Evolutionary conservation across 1,140 invertebrate species (phyloP).

Genomic region (Protaetia brevitarsis): DNA sequence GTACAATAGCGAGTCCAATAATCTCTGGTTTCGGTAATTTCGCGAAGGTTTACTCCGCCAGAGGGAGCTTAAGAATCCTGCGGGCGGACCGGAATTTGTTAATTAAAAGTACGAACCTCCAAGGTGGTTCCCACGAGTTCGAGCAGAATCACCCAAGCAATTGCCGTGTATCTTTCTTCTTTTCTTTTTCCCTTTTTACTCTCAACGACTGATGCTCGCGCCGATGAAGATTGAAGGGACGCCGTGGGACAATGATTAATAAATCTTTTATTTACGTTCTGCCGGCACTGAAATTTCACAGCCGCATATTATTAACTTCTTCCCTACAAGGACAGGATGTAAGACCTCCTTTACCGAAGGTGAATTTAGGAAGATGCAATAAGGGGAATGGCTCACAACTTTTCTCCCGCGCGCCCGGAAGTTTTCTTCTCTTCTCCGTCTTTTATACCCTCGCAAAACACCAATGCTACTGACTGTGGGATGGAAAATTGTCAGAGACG

Average conservation of each 20-base stretch:
- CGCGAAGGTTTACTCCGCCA: constrained; percentile 1
- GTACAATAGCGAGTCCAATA: not conserved
- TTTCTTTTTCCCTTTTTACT: not conserved
- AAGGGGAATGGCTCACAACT: no score
- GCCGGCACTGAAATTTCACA: no score
- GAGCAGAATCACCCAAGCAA: not conserved
- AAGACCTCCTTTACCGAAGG: not conserved
- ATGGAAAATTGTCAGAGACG: no score
- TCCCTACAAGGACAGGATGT: no score
- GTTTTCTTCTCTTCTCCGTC: no score
- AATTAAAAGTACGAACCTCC: constrained; percentile 1
- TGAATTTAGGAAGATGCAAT: no score
- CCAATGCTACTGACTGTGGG: no score
- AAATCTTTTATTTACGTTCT: constrained; percentile 6
- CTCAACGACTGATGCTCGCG: not conserved
- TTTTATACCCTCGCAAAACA: no score
- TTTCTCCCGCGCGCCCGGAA: not conserved
- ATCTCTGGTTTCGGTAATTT: not conserved
- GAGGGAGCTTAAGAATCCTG: not conserved
- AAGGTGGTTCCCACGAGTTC: not conserved
- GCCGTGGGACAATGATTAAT: not conserved
- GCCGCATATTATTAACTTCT: no score
- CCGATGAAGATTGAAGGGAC: not conserved
- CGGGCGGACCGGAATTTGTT: not conserved
- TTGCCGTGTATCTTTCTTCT: not conserved